A percentile compares a stretch with the other conserved stretches of the same genome.
phyloP scores from a whole-genome alignment of 2,797 vertebrate species.

The Brachymystax lenok region DNA sequence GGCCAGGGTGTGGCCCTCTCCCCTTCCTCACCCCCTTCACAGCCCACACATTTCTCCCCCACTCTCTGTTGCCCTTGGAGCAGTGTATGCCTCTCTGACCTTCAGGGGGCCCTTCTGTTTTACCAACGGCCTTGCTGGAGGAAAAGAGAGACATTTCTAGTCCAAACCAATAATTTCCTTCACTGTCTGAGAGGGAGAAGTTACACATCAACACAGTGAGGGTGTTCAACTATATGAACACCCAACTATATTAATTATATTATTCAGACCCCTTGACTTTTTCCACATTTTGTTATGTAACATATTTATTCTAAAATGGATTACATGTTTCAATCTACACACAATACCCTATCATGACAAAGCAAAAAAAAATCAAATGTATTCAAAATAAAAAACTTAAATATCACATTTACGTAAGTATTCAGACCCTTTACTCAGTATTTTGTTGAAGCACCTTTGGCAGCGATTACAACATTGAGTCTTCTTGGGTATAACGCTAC shows the following conservation, averaged over 20 bases:
- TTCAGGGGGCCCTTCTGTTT: constrained; percentile 22
- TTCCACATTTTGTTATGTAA: not conserved
- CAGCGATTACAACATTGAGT: too few relatives aligned
- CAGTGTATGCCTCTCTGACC: constrained; percentile 25
- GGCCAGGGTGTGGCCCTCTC: constrained; percentile 20
- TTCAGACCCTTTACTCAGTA: too few relatives aligned
- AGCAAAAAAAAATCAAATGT: too few relatives aligned
- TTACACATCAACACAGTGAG: not conserved
- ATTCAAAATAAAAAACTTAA: too few relatives aligned
- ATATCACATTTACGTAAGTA: too few relatives aligned
- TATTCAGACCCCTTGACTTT: not conserved
- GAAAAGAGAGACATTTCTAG: constrained; percentile 26
- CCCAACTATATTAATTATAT: too few relatives aligned
- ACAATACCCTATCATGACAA: too few relatives aligned
- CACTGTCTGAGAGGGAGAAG: not conserved
- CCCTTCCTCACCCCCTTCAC: constrained; percentile 24
- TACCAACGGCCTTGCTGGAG: constrained; percentile 16
- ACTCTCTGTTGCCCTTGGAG: constrained; percentile 42
- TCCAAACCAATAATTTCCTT: constrained; percentile 27
- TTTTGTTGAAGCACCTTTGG: too few relatives aligned
- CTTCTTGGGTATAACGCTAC: too few relatives aligned
- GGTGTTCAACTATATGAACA: too few relatives aligned
- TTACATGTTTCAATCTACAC: too few relatives aligned
- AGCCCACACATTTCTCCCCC: constrained; percentile 15
- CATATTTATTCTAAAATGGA: too few relatives aligned